Percentiles rank a stretch among this genome's conserved stretches.
Evolutionary conservation across 2,888 invertebrate genomes (phyloP).

Genomic region (Alloplasta piceator): DNA sequence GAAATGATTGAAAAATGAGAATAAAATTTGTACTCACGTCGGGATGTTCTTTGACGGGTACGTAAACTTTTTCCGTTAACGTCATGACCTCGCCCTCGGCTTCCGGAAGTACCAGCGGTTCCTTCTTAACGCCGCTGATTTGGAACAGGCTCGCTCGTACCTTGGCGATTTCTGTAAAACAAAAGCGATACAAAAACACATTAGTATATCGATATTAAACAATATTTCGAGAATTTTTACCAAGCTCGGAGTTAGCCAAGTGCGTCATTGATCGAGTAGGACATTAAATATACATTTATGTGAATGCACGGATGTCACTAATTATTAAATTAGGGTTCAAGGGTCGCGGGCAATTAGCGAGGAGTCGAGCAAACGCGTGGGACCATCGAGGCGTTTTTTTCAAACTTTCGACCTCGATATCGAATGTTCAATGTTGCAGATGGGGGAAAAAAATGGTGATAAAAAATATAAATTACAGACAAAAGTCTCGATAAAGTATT

Average conservation of each 20-base stretch:
- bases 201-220: background rate
- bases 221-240: background rate
- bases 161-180: conserved; percentile 95
- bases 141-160: conserved; percentile 99
- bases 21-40: conserved; percentile 92
- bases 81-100: conserved; percentile 95
- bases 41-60: conserved; percentile 99
- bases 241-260: conserved; percentile 36
- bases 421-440: background rate
- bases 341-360: conserved; percentile 65
- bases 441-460: too few species aligned
- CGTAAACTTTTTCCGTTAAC: conserved; percentile 99
- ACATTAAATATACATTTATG: too few species aligned
- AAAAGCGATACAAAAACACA: conserved; percentile 46
- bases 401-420: background rate
- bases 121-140: conserved; percentile 98
- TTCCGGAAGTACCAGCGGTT: conserved; percentile 95
- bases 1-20: background rate
- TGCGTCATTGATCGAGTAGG: background rate
- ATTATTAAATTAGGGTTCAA: conserved; percentile 63
- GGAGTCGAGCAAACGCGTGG: conserved; percentile 56
- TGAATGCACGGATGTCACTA: conserved; percentile 62
- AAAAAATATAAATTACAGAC: background rate
- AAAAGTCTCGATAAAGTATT: conserved; percentile 18
- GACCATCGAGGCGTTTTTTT: conserved; percentile 25